phyloP scores from a whole-genome alignment of 2,797 vertebrate genomes.

The Schizopygopsis pylzovi region DNA sequence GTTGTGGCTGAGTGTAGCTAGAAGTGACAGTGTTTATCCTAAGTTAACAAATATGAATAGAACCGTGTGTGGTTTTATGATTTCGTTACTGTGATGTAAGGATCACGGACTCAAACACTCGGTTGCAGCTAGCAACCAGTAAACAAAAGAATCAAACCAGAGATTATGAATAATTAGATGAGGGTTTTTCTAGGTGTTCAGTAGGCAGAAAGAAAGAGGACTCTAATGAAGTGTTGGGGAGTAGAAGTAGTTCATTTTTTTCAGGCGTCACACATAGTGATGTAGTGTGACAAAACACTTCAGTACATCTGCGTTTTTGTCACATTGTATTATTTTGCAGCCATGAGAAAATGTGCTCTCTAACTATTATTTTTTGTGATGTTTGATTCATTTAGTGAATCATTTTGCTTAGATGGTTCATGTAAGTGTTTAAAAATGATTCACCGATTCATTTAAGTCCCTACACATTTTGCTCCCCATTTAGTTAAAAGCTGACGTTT shows the following conservation, averaged over 20 bases:
- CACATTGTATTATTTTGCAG: not conserved
- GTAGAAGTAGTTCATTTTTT: not conserved
- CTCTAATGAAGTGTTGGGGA: slow-evolving; percentile 31
- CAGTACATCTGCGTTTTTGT: not conserved
- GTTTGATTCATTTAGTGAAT: not conserved
- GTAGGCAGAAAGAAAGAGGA: slow-evolving; percentile 43
- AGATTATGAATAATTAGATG: slow-evolving; percentile 39
- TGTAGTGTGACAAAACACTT: not conserved
- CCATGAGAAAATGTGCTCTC: not conserved
- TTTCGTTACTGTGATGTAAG: slow-evolving; percentile 58
- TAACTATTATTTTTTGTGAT: not conserved
- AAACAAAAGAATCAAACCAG: slow-evolving; percentile 57
- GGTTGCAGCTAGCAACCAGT: slow-evolving; percentile 62
- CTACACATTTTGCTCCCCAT: not conserved
- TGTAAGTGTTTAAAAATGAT: not conserved
- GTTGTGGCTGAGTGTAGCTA: slow-evolving; percentile 25
- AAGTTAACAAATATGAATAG: slow-evolving; percentile 54
- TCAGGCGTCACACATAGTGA: not conserved
- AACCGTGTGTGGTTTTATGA: slow-evolving; percentile 48
- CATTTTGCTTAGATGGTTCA: not conserved
- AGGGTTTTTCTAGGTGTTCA: slow-evolving; percentile 24
- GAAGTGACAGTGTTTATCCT: slow-evolving; percentile 51
- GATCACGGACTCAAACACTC: slow-evolving; percentile 44
- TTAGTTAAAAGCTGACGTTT: not conserved
- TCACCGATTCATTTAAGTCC: not conserved